Conservation (phyloP, 2,113 vertebrate species). For the human region DNA sequence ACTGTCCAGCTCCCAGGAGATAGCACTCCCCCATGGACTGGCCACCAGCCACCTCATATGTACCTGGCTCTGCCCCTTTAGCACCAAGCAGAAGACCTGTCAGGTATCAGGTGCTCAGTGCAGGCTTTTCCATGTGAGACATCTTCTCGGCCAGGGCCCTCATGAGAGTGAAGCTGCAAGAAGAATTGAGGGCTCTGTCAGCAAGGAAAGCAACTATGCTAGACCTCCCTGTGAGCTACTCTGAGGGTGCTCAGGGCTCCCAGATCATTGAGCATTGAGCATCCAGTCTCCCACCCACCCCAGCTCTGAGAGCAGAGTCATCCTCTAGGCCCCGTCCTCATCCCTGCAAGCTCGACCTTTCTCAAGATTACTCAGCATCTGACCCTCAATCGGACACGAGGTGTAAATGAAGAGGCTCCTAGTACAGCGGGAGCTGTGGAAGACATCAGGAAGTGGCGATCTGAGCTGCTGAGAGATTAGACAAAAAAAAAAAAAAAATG, state of each 20-base stretch:
- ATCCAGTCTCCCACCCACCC: rapidly evolving
- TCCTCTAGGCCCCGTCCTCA: background rate
- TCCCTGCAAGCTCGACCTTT: rapidly evolving
- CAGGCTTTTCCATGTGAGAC: rapidly evolving
- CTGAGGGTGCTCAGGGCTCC: background rate
- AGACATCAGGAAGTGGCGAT: rapidly evolving
- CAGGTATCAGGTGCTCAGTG: background rate
- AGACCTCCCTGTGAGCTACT: background rate
- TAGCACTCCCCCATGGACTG: rapidly evolving
- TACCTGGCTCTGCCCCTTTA: background rate
- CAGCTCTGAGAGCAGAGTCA: too few relatives aligned
- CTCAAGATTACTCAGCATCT: background rate
- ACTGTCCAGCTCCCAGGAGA: background rate
- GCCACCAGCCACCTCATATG: rapidly evolving
- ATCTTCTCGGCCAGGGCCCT: rapidly evolving
- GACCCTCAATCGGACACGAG: rapidly evolving
- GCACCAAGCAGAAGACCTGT: too few relatives aligned
- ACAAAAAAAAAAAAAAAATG: background rate
- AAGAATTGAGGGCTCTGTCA: background rate
- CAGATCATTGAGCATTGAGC: too few relatives aligned
- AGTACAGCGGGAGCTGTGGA: background rate
- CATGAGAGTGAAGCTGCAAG: rapidly evolving
- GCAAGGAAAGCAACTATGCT: background rate
- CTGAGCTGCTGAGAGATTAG: background rate
- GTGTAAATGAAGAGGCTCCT: background rate